Evolutionary conservation across 2,888 invertebrate species (phyloP).

Genomic region (Mimas tiliae): DNA sequence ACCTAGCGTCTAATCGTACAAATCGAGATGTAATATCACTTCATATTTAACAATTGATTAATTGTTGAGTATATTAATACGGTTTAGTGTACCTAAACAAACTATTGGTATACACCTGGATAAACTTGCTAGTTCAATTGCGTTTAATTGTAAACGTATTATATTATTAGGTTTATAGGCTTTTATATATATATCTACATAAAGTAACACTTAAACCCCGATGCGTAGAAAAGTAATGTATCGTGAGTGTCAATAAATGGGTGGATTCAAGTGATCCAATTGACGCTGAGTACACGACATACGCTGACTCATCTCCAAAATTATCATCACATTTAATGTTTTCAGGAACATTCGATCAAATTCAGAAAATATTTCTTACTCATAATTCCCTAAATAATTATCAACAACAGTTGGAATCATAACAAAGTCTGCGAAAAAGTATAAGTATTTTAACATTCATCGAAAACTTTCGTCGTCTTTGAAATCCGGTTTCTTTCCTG

Average conservation of each 20-base stretch:
- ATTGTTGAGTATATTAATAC: too few relatives aligned
- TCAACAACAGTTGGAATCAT: not conserved
- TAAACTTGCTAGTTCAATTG: too few relatives aligned
- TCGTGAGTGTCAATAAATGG: slow-evolving; percentile 42
- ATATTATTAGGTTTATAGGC: too few relatives aligned
- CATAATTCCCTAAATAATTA: not conserved
- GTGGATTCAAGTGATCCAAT: slow-evolving; percentile 49
- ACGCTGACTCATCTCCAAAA: slow-evolving; percentile 49
- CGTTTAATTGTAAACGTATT: not conserved
- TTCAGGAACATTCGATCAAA: slow-evolving; percentile 1
- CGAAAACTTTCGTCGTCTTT: not conserved
- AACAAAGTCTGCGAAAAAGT: not conserved
- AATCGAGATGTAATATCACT: too few relatives aligned
- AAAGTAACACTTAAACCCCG: not conserved
- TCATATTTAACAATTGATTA: not conserved
- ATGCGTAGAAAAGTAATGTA: slow-evolving; percentile 35
- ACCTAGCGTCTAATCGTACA: not conserved
- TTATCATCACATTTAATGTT: slow-evolving; percentile 34
- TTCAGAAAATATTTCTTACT: not conserved
- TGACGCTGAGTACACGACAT: slow-evolving; percentile 38
- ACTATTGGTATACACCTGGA: too few relatives aligned
- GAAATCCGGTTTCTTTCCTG: not conserved
- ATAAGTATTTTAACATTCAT: not conserved
- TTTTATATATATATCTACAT: not conserved
- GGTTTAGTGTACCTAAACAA: not conserved